Base-by-base conservation (phyloP, 2,888 invertebrate genomes). In the Plagodis dolabraria region DNA sequence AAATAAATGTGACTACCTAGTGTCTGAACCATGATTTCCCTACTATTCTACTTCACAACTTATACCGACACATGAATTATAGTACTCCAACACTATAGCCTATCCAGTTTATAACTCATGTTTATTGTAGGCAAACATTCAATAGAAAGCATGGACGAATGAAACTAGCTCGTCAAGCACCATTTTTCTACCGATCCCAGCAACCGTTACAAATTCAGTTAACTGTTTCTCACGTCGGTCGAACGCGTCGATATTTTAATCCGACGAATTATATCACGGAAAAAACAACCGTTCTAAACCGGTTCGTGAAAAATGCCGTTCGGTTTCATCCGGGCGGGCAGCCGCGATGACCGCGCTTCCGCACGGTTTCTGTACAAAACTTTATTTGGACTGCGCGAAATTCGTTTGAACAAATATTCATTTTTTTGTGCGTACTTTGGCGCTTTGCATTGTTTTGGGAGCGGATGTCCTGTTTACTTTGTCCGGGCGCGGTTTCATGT, bases 381-480 rank as follows among this genome's bases (percentile, higher is more conserved):
- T 82, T 83, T 80, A 79, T 82, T 78, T 77, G 77, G 75, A 74
- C 75, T 76, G 76, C 69, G 72, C 78, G 72, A 82, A 85, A 82
- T 85, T 83, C 81, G 80, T 82, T 81, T 81, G 72, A 77, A 77
- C 77, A 79, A 82, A 83, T 83, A 81, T 80, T 77, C 77, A 78
- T 80, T 77, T 81, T 82, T 83, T 82, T 70, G 71, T 72, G 53
- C 72, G 72, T 74, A 69, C 70, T 63, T 70, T 76, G 68, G 74
- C 76, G 78, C 77, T 80, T 78, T 76, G 79, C 84, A 85, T 84
- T 85, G 85, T 85, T 85, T 85, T 79, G 72, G 73, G 77, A 83
- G 71, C 85, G 85, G 81, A 84, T 79, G 77, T 84, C 83, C 84
- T 83, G 84, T 80, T 79, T 80, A 79, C 79, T 80, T 82, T 76